Percentiles rank a stretch among this genome's conserved stretches.
phyloP scores from a whole-genome alignment of 2,113 vertebrate genomes.

The Hypomesus transpacificus region DNA sequence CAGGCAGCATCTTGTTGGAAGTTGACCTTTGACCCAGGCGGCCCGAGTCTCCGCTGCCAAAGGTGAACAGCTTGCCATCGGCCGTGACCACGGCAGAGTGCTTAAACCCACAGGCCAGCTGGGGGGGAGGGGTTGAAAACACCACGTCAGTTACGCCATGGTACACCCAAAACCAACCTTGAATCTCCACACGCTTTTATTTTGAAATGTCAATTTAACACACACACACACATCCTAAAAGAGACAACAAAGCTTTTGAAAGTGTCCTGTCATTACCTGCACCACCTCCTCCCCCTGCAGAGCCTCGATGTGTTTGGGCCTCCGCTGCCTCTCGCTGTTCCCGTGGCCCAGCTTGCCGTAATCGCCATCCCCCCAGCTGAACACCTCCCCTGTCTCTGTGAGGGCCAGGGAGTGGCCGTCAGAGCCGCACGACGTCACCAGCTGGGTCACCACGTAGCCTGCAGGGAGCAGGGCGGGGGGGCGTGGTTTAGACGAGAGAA shows the following conservation, averaged over 20 bases:
- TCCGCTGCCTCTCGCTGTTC: constrained; percentile 77
- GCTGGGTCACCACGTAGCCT: constrained; percentile 78
- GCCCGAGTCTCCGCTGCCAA: constrained; percentile 78
- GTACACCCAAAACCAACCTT: too few relatives aligned
- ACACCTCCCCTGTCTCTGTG: constrained; percentile 79
- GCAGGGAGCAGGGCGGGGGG: background rate
- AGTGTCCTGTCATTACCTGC: constrained; percentile 59
- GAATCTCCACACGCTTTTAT: too few relatives aligned
- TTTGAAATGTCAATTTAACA: too few relatives aligned
- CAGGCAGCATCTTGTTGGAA: constrained; percentile 78
- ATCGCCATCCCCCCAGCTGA: constrained; percentile 82
- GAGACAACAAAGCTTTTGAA: background rate
- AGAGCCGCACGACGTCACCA: constrained; percentile 77
- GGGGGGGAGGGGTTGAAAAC: background rate
- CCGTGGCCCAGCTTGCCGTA: constrained; percentile 80
- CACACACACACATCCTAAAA: too few relatives aligned
- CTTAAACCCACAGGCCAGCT: constrained; percentile 77
- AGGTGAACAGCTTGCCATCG: constrained; percentile 78
- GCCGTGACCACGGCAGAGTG: constrained; percentile 77
- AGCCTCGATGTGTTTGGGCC: constrained; percentile 77
- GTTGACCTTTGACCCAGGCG: constrained; percentile 77
- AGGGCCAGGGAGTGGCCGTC: constrained; percentile 79
- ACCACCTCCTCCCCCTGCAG: constrained; percentile 77
- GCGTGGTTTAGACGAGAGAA: background rate
- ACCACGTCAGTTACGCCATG: background rate